Base-by-base conservation (phyloP, 2,888 invertebrate genomes). In the Caenorhabditis macrosperma region DNA sequence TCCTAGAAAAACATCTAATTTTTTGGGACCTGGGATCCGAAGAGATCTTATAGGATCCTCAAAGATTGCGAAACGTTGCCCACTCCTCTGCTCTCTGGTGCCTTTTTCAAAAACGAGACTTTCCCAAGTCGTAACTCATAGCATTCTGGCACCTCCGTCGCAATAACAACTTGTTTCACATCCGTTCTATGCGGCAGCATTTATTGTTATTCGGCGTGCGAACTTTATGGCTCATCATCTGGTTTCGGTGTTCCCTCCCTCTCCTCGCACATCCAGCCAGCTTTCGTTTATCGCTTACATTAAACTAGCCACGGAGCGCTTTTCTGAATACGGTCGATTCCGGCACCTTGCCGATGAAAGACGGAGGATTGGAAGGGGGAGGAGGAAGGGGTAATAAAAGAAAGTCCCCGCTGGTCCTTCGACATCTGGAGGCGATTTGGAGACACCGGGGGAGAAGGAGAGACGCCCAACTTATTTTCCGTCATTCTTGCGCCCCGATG, bases 171-270 rank as follows among this genome's bases (percentile, higher is more conserved):
- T 74, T 64, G 64, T 46, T 75, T 79, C 76, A 67, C 52, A 63
- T 57, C 60, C 55, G 12, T n/a, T 54, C 52, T 26, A 22, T 15
- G 6, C 63, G 41, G 33, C 57, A 63, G 44, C 54, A 38, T 74
- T 74, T 74, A 74, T 74, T 74, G 64, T 66, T 64, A 33, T 50
- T 50, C 3, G 15, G 64, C 55, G 63, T 63, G 64, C 72, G 55
- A 72, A 41, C 64, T 74, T 74, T 74, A 74, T 44, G 57, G 74
- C 74, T 74, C 74, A 74, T 74, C 74, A 74, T 74, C 74, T 74
- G 74, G 72, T 63, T 48, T 3, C 57, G 20, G 10, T 20, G 26
- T 61, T 28, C 61, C 15, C 10, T 15, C 55, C 41, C 63, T 54
- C 61, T 63, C 54, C 61, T 10, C 20, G 15, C 48, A 24, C 54